These are phyloP conservation scores for Scaptomyza cyrtandrae DNA, from an alignment of 2,888 invertebrate species.

Conservation along the genomic window DNA sequence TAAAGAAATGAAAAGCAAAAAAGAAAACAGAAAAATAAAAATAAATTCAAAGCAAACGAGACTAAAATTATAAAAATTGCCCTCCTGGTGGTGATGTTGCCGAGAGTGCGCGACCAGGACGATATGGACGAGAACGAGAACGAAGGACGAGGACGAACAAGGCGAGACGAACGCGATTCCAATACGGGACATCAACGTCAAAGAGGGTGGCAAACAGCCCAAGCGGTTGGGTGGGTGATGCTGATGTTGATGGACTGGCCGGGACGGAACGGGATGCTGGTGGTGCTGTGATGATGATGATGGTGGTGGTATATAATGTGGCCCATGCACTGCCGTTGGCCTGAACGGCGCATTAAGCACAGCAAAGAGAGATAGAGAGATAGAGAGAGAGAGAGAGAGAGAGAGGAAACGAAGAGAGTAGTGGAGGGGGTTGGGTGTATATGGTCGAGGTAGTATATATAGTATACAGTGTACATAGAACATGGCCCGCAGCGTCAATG, in stretches of 20 bases:
- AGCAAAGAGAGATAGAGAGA: conserved; percentile 10
- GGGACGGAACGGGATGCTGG: conserved; percentile 16
- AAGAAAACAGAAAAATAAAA: conserved; percentile 62
- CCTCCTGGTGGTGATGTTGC: conserved; percentile 66
- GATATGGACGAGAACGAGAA: conserved; percentile 7
- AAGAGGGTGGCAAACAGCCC: conserved; percentile 63
- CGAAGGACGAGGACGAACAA: conserved; percentile 34
- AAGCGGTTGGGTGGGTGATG: conserved; percentile 18
- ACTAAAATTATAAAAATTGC: conserved; percentile 82
- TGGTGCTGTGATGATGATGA: conserved; percentile 21
- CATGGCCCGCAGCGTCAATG: conserved; percentile 82
- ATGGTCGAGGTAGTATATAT: conserved; percentile 22
- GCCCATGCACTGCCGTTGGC: conserved; percentile 56
- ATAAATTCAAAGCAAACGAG: conserved; percentile 82
- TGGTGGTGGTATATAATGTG: conserved; percentile 71
- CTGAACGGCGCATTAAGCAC: conserved; percentile 64
- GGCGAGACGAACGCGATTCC: conserved; percentile 76
- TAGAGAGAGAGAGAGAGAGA: background rate
- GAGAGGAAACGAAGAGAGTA: background rate
- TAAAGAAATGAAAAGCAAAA: conserved; percentile 32
- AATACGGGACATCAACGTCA: conserved; percentile 81
- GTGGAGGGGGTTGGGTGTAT: conserved; percentile 10
- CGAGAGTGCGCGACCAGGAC: conserved; percentile 58
- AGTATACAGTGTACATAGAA: conserved; percentile 53
- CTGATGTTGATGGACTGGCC: conserved; percentile 55